Percentiles rank a stretch among this genome's conserved stretches.
phyloP scores from a whole-genome alignment of 1,140 invertebrate genomes.

The Oscheius sp. region DNA sequence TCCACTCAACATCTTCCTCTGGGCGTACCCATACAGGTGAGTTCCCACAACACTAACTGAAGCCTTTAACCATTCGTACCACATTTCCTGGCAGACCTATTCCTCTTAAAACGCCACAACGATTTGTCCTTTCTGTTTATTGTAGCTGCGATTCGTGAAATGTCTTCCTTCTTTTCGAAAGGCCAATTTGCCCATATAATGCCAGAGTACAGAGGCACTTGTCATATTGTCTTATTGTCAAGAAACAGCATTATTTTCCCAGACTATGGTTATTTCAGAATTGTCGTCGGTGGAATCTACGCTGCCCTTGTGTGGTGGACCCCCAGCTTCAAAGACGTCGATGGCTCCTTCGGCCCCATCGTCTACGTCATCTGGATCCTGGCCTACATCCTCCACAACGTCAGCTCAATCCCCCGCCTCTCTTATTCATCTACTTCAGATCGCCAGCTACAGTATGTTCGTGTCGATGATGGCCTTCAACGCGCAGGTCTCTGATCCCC shows the following conservation, averaged over 20 bases:
- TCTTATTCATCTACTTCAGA: conserved; percentile 61
- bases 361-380: conserved; percentile 78
- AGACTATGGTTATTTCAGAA: conserved; percentile 63
- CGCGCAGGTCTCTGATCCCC: conserved; percentile 80
- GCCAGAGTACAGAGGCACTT: too few species aligned
- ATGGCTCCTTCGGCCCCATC: conserved; percentile 72
- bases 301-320: conserved; percentile 81
- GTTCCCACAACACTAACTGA: too few species aligned
- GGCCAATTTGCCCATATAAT: too few species aligned
- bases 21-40: conserved; percentile 77
- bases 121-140: too few species aligned
- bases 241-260: neutral
- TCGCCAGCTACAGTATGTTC: conserved; percentile 75
- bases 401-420: conserved; percentile 58
- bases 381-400: conserved; percentile 85
- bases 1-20: conserved; percentile 83
- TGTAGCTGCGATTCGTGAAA: too few species aligned
- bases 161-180: too few species aligned
- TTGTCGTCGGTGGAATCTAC: conserved; percentile 79
- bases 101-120: too few species aligned
- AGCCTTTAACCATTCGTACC: too few species aligned
- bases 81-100: too few species aligned
- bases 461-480: conserved; percentile 81
- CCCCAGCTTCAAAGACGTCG: conserved; percentile 69
- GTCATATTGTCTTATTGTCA: too few species aligned